These are phyloP conservation scores for Hippasteria phrygiana DNA, from an alignment of 53 echinoderm and acorn worm genomes.

Conservation along the genomic window DNA sequence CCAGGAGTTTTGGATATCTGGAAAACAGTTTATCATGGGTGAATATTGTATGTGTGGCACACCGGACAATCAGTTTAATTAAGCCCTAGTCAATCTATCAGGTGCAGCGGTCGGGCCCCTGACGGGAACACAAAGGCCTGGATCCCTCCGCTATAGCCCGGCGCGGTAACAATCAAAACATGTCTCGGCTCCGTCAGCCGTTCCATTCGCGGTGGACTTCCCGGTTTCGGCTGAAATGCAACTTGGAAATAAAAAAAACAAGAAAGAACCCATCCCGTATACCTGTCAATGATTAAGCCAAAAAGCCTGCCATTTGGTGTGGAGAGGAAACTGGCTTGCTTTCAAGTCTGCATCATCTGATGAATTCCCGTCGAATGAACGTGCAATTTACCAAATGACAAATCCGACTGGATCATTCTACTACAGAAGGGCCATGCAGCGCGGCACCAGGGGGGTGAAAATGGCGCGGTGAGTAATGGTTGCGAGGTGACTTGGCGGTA, in stretches of 20 bases:
- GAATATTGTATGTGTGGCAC: constrained; percentile 41
- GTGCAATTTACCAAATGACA: constrained; percentile 40
- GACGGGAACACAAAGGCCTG: constrained; percentile 51
- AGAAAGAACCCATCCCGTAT: not conserved
- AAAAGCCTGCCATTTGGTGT: constrained; percentile 57
- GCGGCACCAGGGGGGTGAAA: not conserved
- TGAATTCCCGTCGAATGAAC: constrained; percentile 20
- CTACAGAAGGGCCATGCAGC: not conserved
- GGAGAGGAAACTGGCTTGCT: constrained; percentile 48
- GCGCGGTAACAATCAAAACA: constrained; percentile 48
- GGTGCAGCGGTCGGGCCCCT: not conserved
- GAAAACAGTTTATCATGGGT: constrained; percentile 39
- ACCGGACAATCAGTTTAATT: constrained; percentile 58
- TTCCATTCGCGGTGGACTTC: not conserved
- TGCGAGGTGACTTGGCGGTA: not conserved
- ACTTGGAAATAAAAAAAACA: constrained; percentile 4
- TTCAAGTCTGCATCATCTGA: constrained; percentile 26
- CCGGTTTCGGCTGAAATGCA: constrained; percentile 7
- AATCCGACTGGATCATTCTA: not conserved
- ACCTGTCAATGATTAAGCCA: constrained; percentile 62
- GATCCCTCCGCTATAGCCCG: not conserved
- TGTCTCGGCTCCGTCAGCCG: constrained; percentile 19
- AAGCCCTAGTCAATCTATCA: constrained; percentile 58
- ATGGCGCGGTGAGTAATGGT: constrained; percentile 27
- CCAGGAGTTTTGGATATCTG: constrained; percentile 33